Percentiles rank a stretch among this genome's conserved stretches.
phyloP scores from a whole-genome alignment of 2,797 vertebrate genomes.

The Microhierax caerulescens region DNA sequence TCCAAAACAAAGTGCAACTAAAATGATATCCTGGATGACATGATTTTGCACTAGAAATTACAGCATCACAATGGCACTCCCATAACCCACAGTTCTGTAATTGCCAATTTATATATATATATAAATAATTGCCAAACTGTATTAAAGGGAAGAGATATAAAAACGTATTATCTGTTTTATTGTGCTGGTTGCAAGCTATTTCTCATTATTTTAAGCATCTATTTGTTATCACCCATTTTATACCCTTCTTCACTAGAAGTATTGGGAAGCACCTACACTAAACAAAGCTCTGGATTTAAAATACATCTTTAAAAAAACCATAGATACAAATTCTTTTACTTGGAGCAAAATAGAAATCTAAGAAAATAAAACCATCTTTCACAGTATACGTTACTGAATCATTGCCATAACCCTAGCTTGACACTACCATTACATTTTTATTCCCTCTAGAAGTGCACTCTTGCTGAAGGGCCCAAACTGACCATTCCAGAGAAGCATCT shows the following conservation, averaged over 20 bases:
- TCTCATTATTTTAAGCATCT: not conserved
- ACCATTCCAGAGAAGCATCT: conserved; percentile 16
- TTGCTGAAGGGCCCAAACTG: conserved; percentile 33
- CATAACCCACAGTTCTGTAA: not conserved
- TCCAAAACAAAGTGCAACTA: not conserved
- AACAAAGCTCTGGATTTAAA: not conserved
- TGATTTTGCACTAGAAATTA: not conserved
- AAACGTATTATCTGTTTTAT: not conserved
- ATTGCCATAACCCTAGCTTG: not conserved
- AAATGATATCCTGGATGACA: not conserved
- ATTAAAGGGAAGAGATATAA: not conserved
- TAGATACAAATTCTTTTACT: not conserved
- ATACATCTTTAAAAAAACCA: not conserved
- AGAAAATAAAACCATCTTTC: not conserved
- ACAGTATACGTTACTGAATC: not conserved
- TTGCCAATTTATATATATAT: not conserved
- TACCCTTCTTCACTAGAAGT: not conserved
- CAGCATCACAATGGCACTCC: not conserved
- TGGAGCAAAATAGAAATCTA: not conserved
- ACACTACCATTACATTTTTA: not conserved
- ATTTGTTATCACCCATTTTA: not conserved
- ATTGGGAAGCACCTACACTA: not conserved
- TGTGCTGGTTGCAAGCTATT: not conserved
- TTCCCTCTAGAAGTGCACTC: not conserved
- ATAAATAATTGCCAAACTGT: no score